These are phyloP conservation scores for Campylomormyrus tamandua DNA, from an alignment of 2,113 vertebrate species.

Conservation along the genomic window DNA sequence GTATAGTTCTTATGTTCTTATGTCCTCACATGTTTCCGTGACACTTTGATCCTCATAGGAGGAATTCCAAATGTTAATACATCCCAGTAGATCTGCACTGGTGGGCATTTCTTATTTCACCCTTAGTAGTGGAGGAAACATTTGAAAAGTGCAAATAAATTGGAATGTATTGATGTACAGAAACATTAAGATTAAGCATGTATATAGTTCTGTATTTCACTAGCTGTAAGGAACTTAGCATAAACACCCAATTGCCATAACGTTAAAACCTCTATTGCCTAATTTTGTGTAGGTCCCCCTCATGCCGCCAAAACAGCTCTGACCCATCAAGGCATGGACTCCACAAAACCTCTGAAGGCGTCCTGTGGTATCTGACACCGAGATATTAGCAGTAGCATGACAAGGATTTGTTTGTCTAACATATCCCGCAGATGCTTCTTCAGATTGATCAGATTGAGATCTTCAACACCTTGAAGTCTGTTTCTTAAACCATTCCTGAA, in stretches of 20 bases:
- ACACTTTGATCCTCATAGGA: not conserved
- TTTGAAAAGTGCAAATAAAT: not conserved
- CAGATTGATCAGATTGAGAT: not conserved
- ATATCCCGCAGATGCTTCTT: not conserved
- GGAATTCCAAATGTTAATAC: not conserved
- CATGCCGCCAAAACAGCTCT: not conserved
- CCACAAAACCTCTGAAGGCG: not conserved
- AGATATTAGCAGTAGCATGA: not conserved
- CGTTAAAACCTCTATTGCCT: not conserved
- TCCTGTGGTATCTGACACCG: not conserved
- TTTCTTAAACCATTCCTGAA: too few species aligned
- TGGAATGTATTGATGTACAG: not conserved
- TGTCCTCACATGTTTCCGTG: not conserved
- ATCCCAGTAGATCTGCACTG: not conserved
- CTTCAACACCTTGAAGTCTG: too few species aligned
- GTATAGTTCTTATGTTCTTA: too few species aligned
- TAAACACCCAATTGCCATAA: not conserved
- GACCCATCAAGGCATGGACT: not conserved
- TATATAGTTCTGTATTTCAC: not conserved
- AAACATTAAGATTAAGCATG: not conserved
- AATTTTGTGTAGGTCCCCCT: not conserved
- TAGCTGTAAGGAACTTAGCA: not conserved
- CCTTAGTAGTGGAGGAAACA: not conserved
- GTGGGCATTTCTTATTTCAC: not conserved
- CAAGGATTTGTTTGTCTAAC: too few species aligned